Conservation (phyloP, 2,888 invertebrate species). For the Drosophila nr. perissopoda region DNA sequence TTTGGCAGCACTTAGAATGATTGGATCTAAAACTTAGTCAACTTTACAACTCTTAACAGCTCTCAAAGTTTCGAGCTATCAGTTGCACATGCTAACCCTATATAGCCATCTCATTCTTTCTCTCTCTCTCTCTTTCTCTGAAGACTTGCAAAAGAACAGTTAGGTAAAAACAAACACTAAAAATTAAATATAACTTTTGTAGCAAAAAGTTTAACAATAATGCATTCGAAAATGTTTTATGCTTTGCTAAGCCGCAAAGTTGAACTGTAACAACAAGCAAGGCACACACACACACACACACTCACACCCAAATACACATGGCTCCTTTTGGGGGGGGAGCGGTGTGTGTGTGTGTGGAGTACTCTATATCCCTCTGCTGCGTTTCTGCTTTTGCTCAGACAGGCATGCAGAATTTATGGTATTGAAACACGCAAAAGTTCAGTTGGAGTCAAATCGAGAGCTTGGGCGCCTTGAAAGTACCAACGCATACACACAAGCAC, state of each 20-base stretch:
- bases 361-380: not conserved
- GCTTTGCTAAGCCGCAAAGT: slow-evolving; percentile 58
- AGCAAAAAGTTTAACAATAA: slow-evolving; percentile 61
- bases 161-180: slow-evolving; percentile 17
- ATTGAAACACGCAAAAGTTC: slow-evolving; percentile 79
- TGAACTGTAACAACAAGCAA: slow-evolving; percentile 45
- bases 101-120: not conserved
- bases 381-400: slow-evolving; percentile 48
- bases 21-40: slow-evolving; percentile 38
- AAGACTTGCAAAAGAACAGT: not conserved
- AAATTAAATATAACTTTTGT: slow-evolving; percentile 39
- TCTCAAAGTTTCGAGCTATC: slow-evolving; percentile 24
- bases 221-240: slow-evolving; percentile 71
- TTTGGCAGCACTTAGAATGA: slow-evolving; percentile 58
- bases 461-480: slow-evolving; percentile 70
- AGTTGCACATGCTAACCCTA: slow-evolving; percentile 5
- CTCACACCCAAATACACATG: not conserved
- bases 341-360: not conserved
- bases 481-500: slow-evolving; percentile 27
- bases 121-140: not conserved
- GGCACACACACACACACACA: slow-evolving; percentile 3
- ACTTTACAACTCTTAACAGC: slow-evolving; percentile 11
- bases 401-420: slow-evolving; percentile 79
- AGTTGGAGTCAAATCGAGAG: slow-evolving; percentile 78
- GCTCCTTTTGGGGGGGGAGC: not conserved